These are phyloP conservation scores for Unio delphinus DNA, from an alignment of 2,888 invertebrate species.

Conservation along the genomic window DNA sequence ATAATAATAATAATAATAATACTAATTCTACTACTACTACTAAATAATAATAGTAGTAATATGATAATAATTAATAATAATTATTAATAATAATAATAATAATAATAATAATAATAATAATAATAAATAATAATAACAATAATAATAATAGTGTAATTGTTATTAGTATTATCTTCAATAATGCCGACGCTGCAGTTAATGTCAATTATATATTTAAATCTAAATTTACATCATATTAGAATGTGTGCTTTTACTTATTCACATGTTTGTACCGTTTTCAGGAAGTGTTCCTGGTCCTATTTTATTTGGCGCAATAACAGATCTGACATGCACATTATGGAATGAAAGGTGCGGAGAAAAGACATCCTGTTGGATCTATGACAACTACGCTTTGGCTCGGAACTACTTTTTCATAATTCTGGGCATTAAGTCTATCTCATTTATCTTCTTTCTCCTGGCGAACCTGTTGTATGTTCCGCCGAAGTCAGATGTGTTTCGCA, in stretches of 20 bases:
- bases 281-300: slow-evolving; percentile 48
- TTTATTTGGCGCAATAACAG: slow-evolving; percentile 46
- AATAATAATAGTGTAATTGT: too few species aligned
- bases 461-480: slow-evolving; percentile 42
- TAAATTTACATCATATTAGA: too few species aligned
- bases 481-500: not conserved
- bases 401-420: slow-evolving; percentile 47
- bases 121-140: too few species aligned
- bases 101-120: too few species aligned
- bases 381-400: slow-evolving; percentile 35
- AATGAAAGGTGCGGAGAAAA: slow-evolving; percentile 41
- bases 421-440: slow-evolving; percentile 27
- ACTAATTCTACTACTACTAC: too few species aligned
- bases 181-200: too few species aligned
- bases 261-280: slow-evolving; percentile 12
- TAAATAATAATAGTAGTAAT: too few species aligned
- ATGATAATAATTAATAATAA: too few species aligned
- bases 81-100: too few species aligned
- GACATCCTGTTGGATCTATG: slow-evolving; percentile 47
- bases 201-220: too few species aligned
- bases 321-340: slow-evolving; percentile 44
- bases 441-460: slow-evolving; percentile 37
- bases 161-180: too few species aligned
- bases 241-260: not conserved
- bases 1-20: too few species aligned